Evolutionary conservation across 2,888 invertebrate species (phyloP).

Genomic region (Erebia palarica): DNA sequence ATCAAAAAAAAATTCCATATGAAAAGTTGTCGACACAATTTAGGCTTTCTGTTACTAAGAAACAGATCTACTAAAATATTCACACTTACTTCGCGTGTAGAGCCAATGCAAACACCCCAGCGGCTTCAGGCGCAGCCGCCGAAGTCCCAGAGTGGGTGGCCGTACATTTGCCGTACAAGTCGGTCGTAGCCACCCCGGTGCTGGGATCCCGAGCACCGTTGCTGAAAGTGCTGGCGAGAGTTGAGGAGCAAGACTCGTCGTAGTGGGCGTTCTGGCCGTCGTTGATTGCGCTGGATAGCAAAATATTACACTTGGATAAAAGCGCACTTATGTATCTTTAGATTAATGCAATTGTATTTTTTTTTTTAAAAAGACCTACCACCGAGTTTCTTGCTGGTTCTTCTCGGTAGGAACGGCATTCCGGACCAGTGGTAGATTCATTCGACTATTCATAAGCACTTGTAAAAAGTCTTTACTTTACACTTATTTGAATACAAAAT

Average conservation of each 20-base stretch:
- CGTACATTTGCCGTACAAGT: slow-evolving; percentile 99
- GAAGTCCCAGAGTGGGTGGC: slow-evolving; percentile 99
- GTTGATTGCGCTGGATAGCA: slow-evolving; percentile 91
- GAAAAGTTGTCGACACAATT: too few relatives aligned
- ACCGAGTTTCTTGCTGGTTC: too few relatives aligned
- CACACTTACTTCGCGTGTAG: slow-evolving; percentile 97
- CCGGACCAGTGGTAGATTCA: too few relatives aligned
- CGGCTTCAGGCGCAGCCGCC: slow-evolving; percentile 99
- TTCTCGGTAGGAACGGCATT: too few relatives aligned
- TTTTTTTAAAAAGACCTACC: too few relatives aligned
- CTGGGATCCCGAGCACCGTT: slow-evolving; percentile 99
- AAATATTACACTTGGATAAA: background rate
- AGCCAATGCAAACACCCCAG: slow-evolving; percentile 98
- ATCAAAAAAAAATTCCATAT: too few relatives aligned
- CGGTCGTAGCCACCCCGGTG: slow-evolving; percentile 99
- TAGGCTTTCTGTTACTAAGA: too few relatives aligned
- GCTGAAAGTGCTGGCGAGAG: slow-evolving; percentile 98
- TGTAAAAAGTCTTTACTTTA: too few relatives aligned
- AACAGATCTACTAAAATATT: background rate
- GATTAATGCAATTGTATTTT: too few relatives aligned
- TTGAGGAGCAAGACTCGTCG: slow-evolving; percentile 99
- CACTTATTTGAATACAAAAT: too few relatives aligned
- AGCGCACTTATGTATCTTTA: too few relatives aligned
- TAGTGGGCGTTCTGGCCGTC: slow-evolving; percentile 99
- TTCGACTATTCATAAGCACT: too few relatives aligned